Percentiles rank a stretch among this genome's conserved stretches.
These are phyloP conservation scores for Trachops cirrhosus DNA, from an alignment of 2,797 vertebrate genomes.

Conservation along the genomic window DNA sequence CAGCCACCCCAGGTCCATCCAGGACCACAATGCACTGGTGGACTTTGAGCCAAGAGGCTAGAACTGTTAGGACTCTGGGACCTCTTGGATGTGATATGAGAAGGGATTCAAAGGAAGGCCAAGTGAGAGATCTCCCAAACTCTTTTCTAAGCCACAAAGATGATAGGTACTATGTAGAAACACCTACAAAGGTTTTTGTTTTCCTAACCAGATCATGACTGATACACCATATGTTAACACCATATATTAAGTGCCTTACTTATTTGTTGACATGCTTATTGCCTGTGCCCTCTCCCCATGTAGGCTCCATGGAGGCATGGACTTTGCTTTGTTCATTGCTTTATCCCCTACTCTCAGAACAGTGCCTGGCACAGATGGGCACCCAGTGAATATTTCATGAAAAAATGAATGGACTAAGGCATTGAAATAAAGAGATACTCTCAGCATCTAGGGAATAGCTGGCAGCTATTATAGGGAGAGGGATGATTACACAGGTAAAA, in stretches of 20 bases:
- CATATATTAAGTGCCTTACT: background rate
- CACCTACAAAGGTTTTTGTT: background rate
- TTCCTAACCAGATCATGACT: background rate
- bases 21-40: background rate
- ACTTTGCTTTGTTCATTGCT: background rate
- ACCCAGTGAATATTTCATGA: background rate
- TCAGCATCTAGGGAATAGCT: background rate
- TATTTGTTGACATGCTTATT: background rate
- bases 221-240: background rate
- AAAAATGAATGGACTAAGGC: background rate
- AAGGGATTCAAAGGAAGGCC: background rate
- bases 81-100: background rate
- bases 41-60: background rate
- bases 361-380: background rate
- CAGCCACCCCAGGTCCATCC: background rate
- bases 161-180: background rate
- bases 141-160: background rate
- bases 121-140: background rate
- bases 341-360: background rate
- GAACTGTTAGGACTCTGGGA: background rate
- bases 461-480: background rate
- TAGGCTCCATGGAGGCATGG: background rate
- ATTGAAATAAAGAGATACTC: background rate
- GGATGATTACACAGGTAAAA: background rate
- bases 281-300: background rate